A percentile compares a stretch with the other conserved stretches of the same genome.
Conservation (phyloP, 2,113 vertebrate species). For the Chinchilla lanigera region DNA sequence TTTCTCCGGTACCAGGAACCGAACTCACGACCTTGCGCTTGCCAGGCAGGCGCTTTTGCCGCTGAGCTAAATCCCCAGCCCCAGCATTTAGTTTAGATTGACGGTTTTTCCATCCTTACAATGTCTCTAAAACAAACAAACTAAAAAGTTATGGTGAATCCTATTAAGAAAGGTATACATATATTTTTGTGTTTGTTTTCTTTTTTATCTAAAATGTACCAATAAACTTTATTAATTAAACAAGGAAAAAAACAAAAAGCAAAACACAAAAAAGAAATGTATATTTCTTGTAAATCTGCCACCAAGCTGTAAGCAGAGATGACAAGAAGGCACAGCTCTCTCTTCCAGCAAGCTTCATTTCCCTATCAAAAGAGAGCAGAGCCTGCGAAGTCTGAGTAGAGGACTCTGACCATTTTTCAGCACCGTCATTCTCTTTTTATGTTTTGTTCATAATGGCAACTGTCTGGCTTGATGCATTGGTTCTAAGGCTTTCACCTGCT, state of each 20-base stretch:
- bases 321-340: conserved; percentile 75
- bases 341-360: conserved; percentile 82
- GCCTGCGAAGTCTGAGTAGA: conserved; percentile 78
- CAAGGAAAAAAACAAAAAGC: background rate
- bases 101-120: conserved; percentile 65
- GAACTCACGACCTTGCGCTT: too few species aligned
- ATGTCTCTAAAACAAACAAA: conserved; percentile 76
- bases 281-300: conserved; percentile 76
- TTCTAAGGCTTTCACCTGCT: conserved; percentile 85
- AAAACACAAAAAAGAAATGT: conserved; percentile 70
- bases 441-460: conserved; percentile 85
- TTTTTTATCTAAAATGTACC: background rate
- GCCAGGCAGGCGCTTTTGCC: too few species aligned
- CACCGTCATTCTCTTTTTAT: conserved; percentile 78
- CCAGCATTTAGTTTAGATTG: conserved; percentile 66
- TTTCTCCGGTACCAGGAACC: too few species aligned
- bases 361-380: conserved; percentile 85
- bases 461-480: conserved; percentile 85
- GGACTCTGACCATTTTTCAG: conserved; percentile 84
- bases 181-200: background rate
- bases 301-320: conserved; percentile 69
- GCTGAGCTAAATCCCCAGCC: too few species aligned
- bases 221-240: background rate
- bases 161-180: conserved; percentile 75
- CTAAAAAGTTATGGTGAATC: conserved; percentile 73